A percentile compares a stretch with the other conserved stretches of the same genome.
Conservation (phyloP, 1,140 invertebrate genomes). For the Propsilocerus akamusi region DNA sequence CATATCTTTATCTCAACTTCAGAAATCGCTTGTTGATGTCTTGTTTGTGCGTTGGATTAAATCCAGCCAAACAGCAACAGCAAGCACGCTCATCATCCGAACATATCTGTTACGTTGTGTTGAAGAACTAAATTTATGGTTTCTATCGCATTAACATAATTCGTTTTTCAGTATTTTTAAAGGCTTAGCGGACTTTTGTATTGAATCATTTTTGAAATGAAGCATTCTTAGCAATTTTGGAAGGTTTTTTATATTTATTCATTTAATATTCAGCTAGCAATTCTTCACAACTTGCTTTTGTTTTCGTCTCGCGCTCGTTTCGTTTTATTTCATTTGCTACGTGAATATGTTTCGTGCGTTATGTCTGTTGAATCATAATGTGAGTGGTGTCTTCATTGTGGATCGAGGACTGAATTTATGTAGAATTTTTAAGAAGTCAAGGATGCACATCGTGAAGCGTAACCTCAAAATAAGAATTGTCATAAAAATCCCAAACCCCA, state of each 20-base stretch:
- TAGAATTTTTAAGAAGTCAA: too few relatives aligned
- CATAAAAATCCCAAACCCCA: too few relatives aligned
- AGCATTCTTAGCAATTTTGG: too few relatives aligned
- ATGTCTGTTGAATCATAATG: conserved; percentile 2
- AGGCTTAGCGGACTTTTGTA: too few relatives aligned
- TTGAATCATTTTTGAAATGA: too few relatives aligned
- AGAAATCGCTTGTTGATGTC: neutral
- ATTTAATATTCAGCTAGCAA: too few relatives aligned
- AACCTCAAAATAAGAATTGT: too few relatives aligned
- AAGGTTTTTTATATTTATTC: too few relatives aligned
- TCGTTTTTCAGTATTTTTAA: neutral
- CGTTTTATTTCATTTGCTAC: neutral
- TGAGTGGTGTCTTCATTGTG: too few relatives aligned
- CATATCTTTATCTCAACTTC: too few relatives aligned
- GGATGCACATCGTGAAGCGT: too few relatives aligned
- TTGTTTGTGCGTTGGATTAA: neutral
- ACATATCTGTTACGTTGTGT: neutral
- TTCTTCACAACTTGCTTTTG: neutral
- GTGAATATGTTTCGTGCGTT: conserved; percentile 1
- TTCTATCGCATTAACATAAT: conserved; percentile 1
- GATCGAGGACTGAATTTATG: too few relatives aligned
- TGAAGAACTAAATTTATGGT: neutral
- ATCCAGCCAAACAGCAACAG: neutral
- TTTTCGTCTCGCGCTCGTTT: neutral
- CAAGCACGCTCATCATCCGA: neutral